Evolutionary conservation across 2,797 vertebrate species (phyloP).

Genomic region (Phylloscopus collybita): DNA sequence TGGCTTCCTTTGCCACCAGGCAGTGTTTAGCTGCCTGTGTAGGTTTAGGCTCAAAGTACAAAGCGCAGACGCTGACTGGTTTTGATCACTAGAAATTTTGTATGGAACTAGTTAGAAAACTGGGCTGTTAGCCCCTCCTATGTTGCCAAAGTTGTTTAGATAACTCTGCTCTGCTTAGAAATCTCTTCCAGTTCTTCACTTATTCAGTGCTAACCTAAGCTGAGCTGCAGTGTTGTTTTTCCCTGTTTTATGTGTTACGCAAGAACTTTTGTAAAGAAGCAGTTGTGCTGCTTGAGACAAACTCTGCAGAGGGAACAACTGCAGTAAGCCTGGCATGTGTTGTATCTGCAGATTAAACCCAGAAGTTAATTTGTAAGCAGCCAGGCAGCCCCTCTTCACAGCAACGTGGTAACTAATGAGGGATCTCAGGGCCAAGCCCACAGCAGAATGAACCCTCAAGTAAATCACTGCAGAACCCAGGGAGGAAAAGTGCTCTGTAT

Average conservation of each 20-base stretch:
- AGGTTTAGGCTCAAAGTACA: neutral
- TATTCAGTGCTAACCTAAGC: neutral
- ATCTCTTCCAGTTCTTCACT: slow-evolving; percentile 8
- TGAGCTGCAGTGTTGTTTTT: neutral
- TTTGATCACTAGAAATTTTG: neutral
- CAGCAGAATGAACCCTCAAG: neutral
- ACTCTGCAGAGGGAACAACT: neutral
- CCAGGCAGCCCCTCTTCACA: neutral
- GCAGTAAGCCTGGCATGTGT: neutral
- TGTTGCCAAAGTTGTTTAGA: neutral
- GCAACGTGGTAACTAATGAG: neutral
- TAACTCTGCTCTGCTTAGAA: slow-evolving; percentile 2
- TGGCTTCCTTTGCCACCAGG: neutral
- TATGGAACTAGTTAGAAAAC: slow-evolving; percentile 29
- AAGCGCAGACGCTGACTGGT: neutral
- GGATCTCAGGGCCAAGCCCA: neutral
- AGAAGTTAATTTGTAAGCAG: neutral
- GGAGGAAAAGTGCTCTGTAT: neutral
- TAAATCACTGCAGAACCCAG: neutral
- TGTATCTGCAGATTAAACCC: neutral
- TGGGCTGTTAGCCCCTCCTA: neutral
- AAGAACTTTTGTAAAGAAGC: neutral
- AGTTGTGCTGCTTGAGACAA: neutral
- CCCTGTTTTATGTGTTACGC: neutral
- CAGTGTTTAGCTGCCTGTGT: neutral